Conservation (phyloP, 2,888 invertebrate genomes). For the Chrysodeixis includens region DNA sequence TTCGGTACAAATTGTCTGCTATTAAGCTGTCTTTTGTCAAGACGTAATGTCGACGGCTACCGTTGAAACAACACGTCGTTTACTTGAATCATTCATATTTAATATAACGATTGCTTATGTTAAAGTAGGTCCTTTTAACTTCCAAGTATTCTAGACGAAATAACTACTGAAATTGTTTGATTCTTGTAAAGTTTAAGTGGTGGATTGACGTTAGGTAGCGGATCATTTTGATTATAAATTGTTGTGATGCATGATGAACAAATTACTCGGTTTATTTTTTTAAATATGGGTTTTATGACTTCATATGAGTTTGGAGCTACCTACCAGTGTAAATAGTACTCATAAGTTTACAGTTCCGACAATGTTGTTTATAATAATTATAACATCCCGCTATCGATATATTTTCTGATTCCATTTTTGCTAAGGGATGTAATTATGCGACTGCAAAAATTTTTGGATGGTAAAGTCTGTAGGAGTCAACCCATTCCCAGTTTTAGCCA, state of each 20-base stretch:
- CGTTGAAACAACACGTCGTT: slow-evolving; percentile 60
- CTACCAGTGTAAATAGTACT: too few relatives aligned
- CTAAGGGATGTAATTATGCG: too few relatives aligned
- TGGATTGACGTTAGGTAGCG: slow-evolving; percentile 3
- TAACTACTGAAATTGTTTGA: too few relatives aligned
- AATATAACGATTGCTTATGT: slow-evolving; percentile 55
- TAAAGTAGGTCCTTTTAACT: slow-evolving; percentile 32
- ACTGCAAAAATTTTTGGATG: too few relatives aligned
- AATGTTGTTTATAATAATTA: too few relatives aligned
- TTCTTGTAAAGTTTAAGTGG: background rate
- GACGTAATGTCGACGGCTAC: slow-evolving; percentile 59
- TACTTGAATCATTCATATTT: slow-evolving; percentile 68
- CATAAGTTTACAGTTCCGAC: too few relatives aligned
- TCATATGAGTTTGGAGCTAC: too few relatives aligned
- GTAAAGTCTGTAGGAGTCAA: too few relatives aligned
- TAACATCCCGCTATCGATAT: too few relatives aligned
- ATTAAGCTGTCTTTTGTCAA: slow-evolving; percentile 63
- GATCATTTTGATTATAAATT: background rate
- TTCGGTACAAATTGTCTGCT: slow-evolving; percentile 60
- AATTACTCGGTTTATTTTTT: too few relatives aligned
- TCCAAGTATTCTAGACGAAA: slow-evolving; percentile 41
- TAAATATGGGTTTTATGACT: background rate
- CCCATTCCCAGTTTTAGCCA: too few relatives aligned
- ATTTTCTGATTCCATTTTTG: too few relatives aligned
- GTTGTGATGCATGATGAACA: background rate